These are phyloP conservation scores for Caloenas nicobarica DNA, from an alignment of 2,113 vertebrate species.

Conservation along the genomic window DNA sequence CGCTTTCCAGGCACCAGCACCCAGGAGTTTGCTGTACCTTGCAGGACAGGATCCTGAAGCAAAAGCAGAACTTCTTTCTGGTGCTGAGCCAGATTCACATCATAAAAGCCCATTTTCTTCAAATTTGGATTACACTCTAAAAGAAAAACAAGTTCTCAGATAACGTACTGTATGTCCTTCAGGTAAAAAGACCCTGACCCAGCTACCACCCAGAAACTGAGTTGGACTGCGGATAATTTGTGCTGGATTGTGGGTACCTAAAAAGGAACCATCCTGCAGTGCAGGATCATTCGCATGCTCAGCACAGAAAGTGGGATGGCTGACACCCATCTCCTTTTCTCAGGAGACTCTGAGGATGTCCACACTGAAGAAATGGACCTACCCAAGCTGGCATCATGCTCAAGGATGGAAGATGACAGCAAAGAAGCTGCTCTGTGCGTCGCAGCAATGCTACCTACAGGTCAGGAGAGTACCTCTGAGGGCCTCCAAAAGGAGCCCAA, in stretches of 20 bases:
- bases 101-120: constrained; percentile 82
- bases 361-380: not conserved
- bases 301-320: not conserved
- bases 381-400: not conserved
- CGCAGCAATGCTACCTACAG: not conserved
- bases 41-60: constrained; percentile 77
- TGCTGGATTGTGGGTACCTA: not conserved
- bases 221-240: not conserved
- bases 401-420: not conserved
- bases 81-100: constrained; percentile 82
- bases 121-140: constrained; percentile 76
- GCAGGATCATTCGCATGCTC: not conserved
- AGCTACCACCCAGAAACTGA: not conserved
- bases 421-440: not conserved
- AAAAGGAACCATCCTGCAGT: not conserved
- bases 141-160: constrained; percentile 13
- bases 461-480: constrained; percentile 74
- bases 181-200: not conserved
- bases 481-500: constrained; percentile 71
- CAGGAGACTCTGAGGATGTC: not conserved
- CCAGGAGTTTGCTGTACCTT: constrained; percentile 71
- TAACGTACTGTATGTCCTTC: not conserved
- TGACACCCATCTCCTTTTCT: not conserved
- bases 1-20: not conserved
- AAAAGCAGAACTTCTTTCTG: constrained; percentile 83